Percentiles rank a stretch among this genome's conserved stretches.
Conservation (phyloP, 37 sponge, comb jelly and placozoan genomes). For the Haliclona indistincta region DNA sequence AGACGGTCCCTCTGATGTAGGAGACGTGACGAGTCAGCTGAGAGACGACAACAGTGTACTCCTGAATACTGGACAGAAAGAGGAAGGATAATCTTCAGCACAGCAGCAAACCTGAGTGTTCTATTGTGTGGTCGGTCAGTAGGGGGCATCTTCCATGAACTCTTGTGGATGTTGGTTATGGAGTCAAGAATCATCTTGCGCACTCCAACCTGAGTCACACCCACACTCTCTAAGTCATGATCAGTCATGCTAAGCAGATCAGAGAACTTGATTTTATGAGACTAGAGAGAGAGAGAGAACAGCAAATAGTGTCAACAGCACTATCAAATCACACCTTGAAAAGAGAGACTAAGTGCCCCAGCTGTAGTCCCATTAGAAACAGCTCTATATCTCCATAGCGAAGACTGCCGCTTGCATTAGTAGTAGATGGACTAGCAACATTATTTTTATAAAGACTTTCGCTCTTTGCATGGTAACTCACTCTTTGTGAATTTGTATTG, state of each 20-base stretch:
- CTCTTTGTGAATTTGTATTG: not conserved
- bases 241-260: conserved; percentile 59
- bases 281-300: conserved; percentile 15
- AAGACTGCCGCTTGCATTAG: not conserved
- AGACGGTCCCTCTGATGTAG: conserved; percentile 17
- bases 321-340: conserved; percentile 28
- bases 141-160: conserved; percentile 57
- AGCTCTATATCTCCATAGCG: conserved; percentile 69
- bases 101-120: conserved; percentile 4
- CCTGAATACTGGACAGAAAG: not conserved
- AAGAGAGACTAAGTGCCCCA: conserved; percentile 49
- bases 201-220: conserved; percentile 52
- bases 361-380: conserved; percentile 63
- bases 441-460: not conserved
- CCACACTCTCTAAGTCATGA: conserved; percentile 57
- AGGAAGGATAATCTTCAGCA: not conserved
- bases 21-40: conserved; percentile 9
- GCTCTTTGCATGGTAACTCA: not conserved
- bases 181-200: conserved; percentile 56
- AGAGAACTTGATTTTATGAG: conserved; percentile 46
- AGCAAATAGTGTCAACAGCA: not conserved
- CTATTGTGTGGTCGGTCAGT: conserved; percentile 9
- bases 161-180: conserved; percentile 55
- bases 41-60: conserved; percentile 7
- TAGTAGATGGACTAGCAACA: not conserved